Evolutionary conservation across 2,113 vertebrate species (phyloP), one percentile per base, ranked within the genome.

Genomic region (Ophiodon elongatus): DNA sequence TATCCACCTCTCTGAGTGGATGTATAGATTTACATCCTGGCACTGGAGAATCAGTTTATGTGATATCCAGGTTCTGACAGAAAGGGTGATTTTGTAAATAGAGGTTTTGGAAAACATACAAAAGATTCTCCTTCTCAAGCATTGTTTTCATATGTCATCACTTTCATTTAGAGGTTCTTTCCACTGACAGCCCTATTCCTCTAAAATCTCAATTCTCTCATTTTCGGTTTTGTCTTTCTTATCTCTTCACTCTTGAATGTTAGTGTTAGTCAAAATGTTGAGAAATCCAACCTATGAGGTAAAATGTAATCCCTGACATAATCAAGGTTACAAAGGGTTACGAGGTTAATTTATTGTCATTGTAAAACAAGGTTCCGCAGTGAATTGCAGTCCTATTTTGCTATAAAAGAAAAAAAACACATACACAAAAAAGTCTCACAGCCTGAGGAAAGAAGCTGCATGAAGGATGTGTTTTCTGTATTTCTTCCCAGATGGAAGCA

Each of bases 21-120:
- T 15, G 29, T 68, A 66, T 56, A 79, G 29, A 79, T 82, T 84
- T 65, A 71, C 79, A 71, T 70, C 43, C 56, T 79, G 57, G 57
- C 45, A 56, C 64, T 67, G 60, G 41, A 62, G 35, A 50, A 74
- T 29, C 70, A 0, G 27, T 67, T 25, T 45, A 2, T 72, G 54
- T 52, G 71, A 80, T 31, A 57, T 15, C n/a, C 31, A n/a, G 35
- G n/a, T 39, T 21, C 29, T 73, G 72, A 73, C 60, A 73, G 43
- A 73, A 43, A 41, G 37, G 4, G 62, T 33, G 2, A 56, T 75
- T 84, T 76, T 66, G n/a, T 6, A 35, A 72, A 57, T 37, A 29
- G 8, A 74, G 25, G 52, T 31, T 56, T 67, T 62, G 56, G 59
- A 65, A 72, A 39, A 11, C 5, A 59, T 21, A 59, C 63, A 66